Conservation (phyloP, 1,140 invertebrate genomes). For the Venustaconcha ellipsiformis region DNA sequence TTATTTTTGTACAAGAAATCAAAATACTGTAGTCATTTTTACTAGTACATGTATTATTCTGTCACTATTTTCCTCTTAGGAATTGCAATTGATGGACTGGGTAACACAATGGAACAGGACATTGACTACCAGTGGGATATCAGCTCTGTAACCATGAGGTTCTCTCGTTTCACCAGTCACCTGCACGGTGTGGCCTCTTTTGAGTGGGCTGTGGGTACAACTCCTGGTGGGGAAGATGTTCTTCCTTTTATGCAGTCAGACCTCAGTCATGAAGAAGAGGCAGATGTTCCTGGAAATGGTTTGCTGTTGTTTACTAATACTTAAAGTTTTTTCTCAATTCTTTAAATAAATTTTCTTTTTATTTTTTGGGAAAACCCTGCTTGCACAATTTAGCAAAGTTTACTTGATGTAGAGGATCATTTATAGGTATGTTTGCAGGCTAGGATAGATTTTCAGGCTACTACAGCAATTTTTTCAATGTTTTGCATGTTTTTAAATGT, state of each 20-base stretch:
- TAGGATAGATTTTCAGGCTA: too few species aligned
- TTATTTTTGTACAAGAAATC: too few species aligned
- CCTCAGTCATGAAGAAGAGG: slow-evolving; percentile 21
- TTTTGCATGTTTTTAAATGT: too few species aligned
- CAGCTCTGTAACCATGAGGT: slow-evolving; percentile 18
- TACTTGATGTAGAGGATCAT: too few species aligned
- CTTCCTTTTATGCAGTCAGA: slow-evolving; percentile 21
- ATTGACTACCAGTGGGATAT: slow-evolving; percentile 16
- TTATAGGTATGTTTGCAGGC: too few species aligned
- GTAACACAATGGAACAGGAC: slow-evolving; percentile 19
- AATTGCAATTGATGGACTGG: background rate
- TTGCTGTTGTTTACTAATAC: background rate
- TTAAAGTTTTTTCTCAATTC: too few species aligned
- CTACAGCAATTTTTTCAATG: too few species aligned
- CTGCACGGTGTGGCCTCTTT: slow-evolving; percentile 23
- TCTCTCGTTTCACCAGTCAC: slow-evolving; percentile 21
- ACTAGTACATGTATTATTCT: background rate
- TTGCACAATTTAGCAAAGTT: too few species aligned
- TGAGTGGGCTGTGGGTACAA: slow-evolving; percentile 32
- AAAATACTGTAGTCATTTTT: too few species aligned
- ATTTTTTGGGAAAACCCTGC: too few species aligned
- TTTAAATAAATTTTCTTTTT: too few species aligned
- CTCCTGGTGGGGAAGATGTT: slow-evolving; percentile 25
- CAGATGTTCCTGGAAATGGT: background rate
- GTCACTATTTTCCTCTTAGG: background rate